A percentile compares a stretch with the other conserved stretches of the same genome.
Evolutionary conservation across 2,888 invertebrate species (phyloP).

Genomic region (Scaptomyza tumidula): DNA sequence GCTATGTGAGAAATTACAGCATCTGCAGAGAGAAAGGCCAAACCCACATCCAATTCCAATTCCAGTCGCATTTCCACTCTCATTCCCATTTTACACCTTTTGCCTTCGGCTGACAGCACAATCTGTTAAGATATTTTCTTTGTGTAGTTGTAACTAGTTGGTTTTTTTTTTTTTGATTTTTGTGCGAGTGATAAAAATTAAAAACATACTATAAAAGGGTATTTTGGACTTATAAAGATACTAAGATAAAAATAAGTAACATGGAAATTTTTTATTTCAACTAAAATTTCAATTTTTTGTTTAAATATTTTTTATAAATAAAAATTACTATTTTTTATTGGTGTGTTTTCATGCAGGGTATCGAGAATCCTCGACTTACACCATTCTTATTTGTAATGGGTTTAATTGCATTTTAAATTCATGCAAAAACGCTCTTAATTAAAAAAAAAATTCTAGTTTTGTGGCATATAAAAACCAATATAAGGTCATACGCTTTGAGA

Average conservation of each 20-base stretch:
- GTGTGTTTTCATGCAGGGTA: background rate
- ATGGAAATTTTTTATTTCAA: too few species aligned
- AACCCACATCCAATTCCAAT: constrained; percentile 21
- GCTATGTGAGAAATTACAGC: constrained; percentile 44
- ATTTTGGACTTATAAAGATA: too few species aligned
- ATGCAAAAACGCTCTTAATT: constrained; percentile 35
- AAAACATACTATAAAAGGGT: too few species aligned
- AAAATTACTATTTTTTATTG: too few species aligned
- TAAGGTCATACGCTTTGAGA: background rate
- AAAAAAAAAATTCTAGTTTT: constrained; percentile 7
- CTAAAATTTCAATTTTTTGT: too few species aligned
- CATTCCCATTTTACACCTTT: constrained; percentile 4
- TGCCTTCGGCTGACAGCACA: constrained; percentile 13
- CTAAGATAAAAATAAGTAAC: too few species aligned
- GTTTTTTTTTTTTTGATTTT: constrained; percentile 1
- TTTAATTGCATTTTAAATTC: constrained; percentile 38
- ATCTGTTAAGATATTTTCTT: constrained; percentile 25
- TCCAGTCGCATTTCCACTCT: constrained; percentile 4
- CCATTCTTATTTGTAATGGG: background rate
- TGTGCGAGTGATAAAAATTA: too few species aligned
- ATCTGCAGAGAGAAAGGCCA: constrained; percentile 17
- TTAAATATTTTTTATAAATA: too few species aligned
- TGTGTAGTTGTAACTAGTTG: background rate
- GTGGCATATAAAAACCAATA: constrained; percentile 17
- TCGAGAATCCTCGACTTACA: background rate